A percentile compares a stretch with the other conserved stretches of the same genome.
Conservation (phyloP, 2,113 vertebrate species). For the Eurystomus gularis region DNA sequence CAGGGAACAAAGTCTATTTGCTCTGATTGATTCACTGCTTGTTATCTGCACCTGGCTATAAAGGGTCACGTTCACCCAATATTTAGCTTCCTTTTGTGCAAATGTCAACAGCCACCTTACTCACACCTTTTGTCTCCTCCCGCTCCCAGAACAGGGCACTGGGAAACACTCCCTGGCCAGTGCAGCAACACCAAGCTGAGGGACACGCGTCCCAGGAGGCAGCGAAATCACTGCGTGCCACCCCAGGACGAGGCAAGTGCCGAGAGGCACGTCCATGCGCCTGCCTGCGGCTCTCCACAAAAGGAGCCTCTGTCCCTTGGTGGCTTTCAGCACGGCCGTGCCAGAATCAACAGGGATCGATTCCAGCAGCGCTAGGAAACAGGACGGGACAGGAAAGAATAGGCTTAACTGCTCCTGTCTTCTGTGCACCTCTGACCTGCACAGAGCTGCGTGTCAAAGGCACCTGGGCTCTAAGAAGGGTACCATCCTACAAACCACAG, state of each 20-base stretch:
- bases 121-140: neutral
- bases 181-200: fast-evolving
- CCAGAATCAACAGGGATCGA: neutral
- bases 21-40: neutral
- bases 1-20: neutral
- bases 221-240: neutral
- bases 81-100: neutral
- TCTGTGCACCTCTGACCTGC: neutral
- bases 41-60: neutral
- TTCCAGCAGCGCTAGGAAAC: neutral
- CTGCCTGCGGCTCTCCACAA: slow-evolving; percentile 6
- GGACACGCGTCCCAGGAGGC: neutral
- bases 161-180: neutral
- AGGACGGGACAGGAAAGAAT: neutral
- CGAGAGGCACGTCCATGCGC: neutral
- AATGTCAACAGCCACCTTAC: neutral
- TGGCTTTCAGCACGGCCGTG: neutral
- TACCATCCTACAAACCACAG: neutral
- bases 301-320: slow-evolving; percentile 24
- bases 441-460: neutral
- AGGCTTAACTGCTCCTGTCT: neutral
- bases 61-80: neutral
- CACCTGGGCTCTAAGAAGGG: neutral
- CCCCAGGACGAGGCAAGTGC: neutral
- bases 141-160: fast-evolving